Conservation (phyloP, 2,888 invertebrate species). For the Willowsia nigromaculata region DNA sequence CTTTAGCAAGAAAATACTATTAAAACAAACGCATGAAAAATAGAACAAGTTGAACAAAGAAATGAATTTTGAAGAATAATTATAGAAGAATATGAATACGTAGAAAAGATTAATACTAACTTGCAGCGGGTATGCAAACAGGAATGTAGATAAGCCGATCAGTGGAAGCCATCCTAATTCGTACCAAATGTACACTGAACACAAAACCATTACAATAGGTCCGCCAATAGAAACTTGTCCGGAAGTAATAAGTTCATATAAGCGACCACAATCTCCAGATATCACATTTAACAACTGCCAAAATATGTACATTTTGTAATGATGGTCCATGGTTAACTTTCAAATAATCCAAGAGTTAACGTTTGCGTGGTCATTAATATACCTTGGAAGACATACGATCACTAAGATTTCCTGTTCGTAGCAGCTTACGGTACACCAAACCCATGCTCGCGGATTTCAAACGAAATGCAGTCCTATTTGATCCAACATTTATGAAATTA, state of each 20-base stretch:
- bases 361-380: conserved; percentile 47
- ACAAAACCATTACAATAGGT: conserved; percentile 82
- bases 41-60: no score
- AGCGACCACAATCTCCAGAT: conserved; percentile 83
- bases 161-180: conserved; percentile 83
- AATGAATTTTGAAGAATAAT: no score
- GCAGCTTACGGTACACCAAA: conserved; percentile 81
- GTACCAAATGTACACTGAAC: conserved; percentile 82
- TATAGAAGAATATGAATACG: no score
- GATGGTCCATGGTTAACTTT: not conserved
- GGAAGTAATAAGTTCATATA: conserved; percentile 82
- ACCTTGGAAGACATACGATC: conserved; percentile 81
- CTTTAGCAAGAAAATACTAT: conserved; percentile 81
- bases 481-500: not conserved
- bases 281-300: conserved; percentile 83
- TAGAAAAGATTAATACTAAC: conserved; percentile 80
- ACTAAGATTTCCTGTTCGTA: conserved; percentile 80
- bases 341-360: not conserved
- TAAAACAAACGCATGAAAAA: not conserved
- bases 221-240: conserved; percentile 83
- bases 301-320: not conserved
- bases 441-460: conserved; percentile 80
- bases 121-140: conserved; percentile 83
- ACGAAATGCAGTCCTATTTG: conserved; percentile 80
- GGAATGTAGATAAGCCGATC: conserved; percentile 82